These are phyloP conservation scores for Mastomys coucha DNA, from an alignment of 2,113 vertebrate genomes.

Conservation along the genomic window DNA sequence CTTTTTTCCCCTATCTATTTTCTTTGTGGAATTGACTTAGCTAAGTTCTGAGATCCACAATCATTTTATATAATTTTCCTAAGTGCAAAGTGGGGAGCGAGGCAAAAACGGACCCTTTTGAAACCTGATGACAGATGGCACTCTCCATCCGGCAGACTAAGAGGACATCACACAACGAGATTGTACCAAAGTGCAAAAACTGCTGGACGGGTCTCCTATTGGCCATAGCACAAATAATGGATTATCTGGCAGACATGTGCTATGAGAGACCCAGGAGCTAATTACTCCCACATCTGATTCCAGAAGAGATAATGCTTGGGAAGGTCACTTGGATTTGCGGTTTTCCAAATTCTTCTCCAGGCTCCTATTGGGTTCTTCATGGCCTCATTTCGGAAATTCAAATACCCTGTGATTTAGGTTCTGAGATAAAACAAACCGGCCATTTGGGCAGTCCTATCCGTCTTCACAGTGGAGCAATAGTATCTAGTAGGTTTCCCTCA, in stretches of 20 bases:
- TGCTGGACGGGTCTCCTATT: slow-evolving; percentile 17
- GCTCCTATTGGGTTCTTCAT: background rate
- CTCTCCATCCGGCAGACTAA: slow-evolving; percentile 10
- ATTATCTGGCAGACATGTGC: slow-evolving; percentile 61
- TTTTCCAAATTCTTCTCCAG: slow-evolving; percentile 40
- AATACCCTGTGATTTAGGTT: background rate
- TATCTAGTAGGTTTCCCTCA: background rate
- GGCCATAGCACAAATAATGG: slow-evolving; percentile 51
- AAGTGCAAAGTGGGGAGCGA: slow-evolving; percentile 32
- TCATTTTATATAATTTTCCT: slow-evolving; percentile 55
- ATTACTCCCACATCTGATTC: slow-evolving; percentile 46
- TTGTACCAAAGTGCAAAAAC: slow-evolving; percentile 48
- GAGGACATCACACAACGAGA: background rate
- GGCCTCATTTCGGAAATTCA: slow-evolving; percentile 26
- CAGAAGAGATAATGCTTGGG: slow-evolving; percentile 57
- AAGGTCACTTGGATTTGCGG: slow-evolving; percentile 40
- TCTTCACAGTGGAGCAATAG: background rate
- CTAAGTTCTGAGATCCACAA: slow-evolving; percentile 54
- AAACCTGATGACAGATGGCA: slow-evolving; percentile 50
- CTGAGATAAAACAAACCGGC: slow-evolving; percentile 1
- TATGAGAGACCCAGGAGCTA: background rate
- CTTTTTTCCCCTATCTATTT: background rate
- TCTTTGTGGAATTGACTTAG: background rate
- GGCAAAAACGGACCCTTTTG: background rate
- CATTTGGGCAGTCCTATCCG: slow-evolving; percentile 2